These are phyloP conservation scores for Cyphomyrus plagiostoma DNA, from an alignment of 2,113 vertebrate species.

Conservation along the genomic window DNA sequence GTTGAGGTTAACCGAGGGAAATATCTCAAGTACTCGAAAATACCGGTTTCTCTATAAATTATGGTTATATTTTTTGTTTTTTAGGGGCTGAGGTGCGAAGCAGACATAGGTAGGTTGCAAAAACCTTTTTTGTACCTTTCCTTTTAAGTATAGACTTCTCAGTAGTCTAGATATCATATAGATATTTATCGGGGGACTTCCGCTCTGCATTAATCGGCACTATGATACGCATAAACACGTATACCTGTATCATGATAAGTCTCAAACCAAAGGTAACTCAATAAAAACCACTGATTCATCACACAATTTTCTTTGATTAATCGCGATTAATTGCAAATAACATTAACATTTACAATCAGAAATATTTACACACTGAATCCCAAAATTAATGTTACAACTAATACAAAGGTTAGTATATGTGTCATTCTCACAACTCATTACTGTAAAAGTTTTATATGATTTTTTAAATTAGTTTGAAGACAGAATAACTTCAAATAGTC, in stretches of 20 bases:
- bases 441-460: not conserved
- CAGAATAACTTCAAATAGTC: not conserved
- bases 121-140: not conserved
- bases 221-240: not conserved
- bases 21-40: not conserved
- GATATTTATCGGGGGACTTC: not conserved
- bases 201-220: not conserved
- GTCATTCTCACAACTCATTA: not conserved
- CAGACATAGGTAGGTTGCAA: slow-evolving; percentile 40
- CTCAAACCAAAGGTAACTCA: not conserved
- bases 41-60: not conserved
- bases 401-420: not conserved
- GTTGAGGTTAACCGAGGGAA: not conserved
- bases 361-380: not conserved
- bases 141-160: not conserved
- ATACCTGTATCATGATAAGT: not conserved
- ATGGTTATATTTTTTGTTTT: not conserved
- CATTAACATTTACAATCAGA: not conserved
- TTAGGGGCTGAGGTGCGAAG: slow-evolving; percentile 43
- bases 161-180: not conserved
- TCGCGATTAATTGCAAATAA: not conserved
- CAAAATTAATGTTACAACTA: not conserved
- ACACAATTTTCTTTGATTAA: not conserved
- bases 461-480: not conserved
- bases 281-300: not conserved